Percentiles rank a stretch among this genome's conserved stretches.
These are phyloP conservation scores for Toxostoma redivivum DNA, from an alignment of 2,113 vertebrate genomes.

Conservation along the genomic window DNA sequence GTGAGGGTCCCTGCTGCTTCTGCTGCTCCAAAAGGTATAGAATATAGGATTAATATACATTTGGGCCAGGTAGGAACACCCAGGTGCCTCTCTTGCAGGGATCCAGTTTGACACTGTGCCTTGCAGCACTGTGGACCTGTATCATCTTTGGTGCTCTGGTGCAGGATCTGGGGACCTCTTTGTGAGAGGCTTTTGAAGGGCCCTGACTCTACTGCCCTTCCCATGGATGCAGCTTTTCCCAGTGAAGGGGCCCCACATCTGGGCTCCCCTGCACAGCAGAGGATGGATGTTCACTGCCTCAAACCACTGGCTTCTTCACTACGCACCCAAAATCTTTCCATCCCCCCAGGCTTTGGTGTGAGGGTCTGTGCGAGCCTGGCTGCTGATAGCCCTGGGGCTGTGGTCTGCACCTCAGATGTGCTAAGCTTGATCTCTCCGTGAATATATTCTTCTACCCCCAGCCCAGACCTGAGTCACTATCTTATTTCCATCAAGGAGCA, in stretches of 20 bases:
- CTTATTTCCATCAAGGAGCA: background rate
- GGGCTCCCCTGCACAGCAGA: background rate
- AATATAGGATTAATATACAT: background rate
- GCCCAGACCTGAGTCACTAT: too few species aligned
- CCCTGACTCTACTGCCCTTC: background rate
- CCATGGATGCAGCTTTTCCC: background rate
- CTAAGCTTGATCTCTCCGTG: too few species aligned
- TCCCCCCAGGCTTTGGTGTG: background rate
- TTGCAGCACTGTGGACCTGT: background rate
- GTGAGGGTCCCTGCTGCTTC: background rate
- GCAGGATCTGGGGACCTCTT: too few species aligned
- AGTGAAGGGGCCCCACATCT: too few species aligned
- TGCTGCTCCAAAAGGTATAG: fast-evolving
- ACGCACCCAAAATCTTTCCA: background rate
- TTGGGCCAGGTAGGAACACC: background rate
- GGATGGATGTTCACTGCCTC: background rate
- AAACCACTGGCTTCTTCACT: background rate
- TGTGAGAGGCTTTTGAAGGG: too few species aligned
- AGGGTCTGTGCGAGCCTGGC: background rate
- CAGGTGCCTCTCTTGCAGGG: too few species aligned
- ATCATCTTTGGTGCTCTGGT: background rate
- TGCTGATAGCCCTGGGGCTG: background rate
- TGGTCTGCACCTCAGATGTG: fast-evolving
- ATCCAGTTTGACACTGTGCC: too few species aligned
- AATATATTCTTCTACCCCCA: background rate